A percentile compares a stretch with the other conserved stretches of the same genome.
Conservation (phyloP, 2,797 vertebrate genomes). For the Hozukius guyotensis region DNA sequence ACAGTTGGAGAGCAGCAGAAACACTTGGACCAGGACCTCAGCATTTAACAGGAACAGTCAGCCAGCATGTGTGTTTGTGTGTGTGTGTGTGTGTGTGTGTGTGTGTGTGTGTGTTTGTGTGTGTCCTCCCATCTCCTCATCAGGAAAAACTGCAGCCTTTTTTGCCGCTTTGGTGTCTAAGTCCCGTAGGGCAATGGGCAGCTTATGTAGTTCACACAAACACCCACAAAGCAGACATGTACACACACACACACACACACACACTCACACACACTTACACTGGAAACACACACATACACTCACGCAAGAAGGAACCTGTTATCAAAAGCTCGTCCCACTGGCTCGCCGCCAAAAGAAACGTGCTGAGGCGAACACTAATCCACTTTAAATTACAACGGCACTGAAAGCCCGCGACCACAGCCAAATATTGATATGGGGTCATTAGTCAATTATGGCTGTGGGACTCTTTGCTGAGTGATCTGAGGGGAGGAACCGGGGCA, state of each 20-base stretch:
- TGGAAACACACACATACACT: slow-evolving; percentile 62
- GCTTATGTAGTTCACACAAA: slow-evolving; percentile 67
- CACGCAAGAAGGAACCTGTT: slow-evolving; percentile 84
- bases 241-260: slow-evolving; percentile 27
- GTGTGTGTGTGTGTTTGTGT: slow-evolving; percentile 11
- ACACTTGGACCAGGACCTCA: slow-evolving; percentile 37
- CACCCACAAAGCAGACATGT: slow-evolving; percentile 38
- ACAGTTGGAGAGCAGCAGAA: slow-evolving; percentile 5
- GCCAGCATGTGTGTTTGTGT: not conserved
- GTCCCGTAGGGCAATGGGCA: slow-evolving; percentile 74
- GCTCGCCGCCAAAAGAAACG: slow-evolving; percentile 82
- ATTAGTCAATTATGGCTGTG: slow-evolving; percentile 77
- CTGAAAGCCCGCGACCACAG: slow-evolving; percentile 81
- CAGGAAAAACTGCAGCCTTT: slow-evolving; percentile 58
- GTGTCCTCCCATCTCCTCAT: slow-evolving; percentile 57
- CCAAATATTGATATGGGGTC: slow-evolving; percentile 84
- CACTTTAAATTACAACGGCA: slow-evolving; percentile 83
- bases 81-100: too few species aligned
- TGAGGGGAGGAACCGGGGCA: slow-evolving; percentile 46
- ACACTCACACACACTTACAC: slow-evolving; percentile 28
- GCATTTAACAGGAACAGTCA: slow-evolving; percentile 56
- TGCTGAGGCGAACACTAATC: slow-evolving; percentile 85
- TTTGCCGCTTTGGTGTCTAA: slow-evolving; percentile 60
- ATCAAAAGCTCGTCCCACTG: slow-evolving; percentile 81
- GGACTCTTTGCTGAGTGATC: slow-evolving; percentile 64